Evolutionary conservation across 2,797 vertebrate species (phyloP), one percentile per base, ranked within the genome.

Genomic region (Moxostoma hubbsi): DNA sequence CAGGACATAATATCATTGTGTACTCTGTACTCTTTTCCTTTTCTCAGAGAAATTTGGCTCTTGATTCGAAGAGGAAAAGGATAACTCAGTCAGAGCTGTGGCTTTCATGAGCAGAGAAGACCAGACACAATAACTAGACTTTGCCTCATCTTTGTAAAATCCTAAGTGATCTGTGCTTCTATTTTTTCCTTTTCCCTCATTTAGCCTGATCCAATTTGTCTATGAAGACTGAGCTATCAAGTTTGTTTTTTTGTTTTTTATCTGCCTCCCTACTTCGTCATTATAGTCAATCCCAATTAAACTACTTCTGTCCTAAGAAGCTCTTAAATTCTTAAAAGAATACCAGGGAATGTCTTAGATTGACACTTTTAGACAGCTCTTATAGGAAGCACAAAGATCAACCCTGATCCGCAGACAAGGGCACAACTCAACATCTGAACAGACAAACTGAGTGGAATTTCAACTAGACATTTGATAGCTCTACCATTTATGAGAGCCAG

Each of bases 181-280:
- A 43, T 78, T 46, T 71, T 10, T 8, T 43, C 51, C 16, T 77
- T n/a, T 13, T 65, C 11, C 12, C 24, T 62, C 70, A 58, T 55
- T 59, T 24, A 51, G 43, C 10, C 18, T 16, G 11, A 49, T 72
- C n/a, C 18, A 9, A 47, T 64, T 43, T 16, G 59, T 66, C 62
- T 64, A 57, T 81, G 62, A 81, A 64, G 45, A 13, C 8, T 9
- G 7, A 74, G 71, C 61, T 50, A 75, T 65, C 82, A 0, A 71
- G 67, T 81, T 9, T 7, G 13, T 46, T 9, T 62, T 50, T 62
- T 46, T n/a, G 5, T 7, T 59, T 12, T 55, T 16, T 50, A 5
- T 10, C 54, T 24, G 18, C 45, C 16, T 58, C 9, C 11, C 43
- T 50, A 12, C 2, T 15, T 79, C 1, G 18, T 18, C 6, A 63